Percentiles rank a stretch among this genome's conserved stretches.
These are phyloP conservation scores for Struthidea cinerea DNA, from an alignment of 2,113 vertebrate genomes.

Conservation along the genomic window DNA sequence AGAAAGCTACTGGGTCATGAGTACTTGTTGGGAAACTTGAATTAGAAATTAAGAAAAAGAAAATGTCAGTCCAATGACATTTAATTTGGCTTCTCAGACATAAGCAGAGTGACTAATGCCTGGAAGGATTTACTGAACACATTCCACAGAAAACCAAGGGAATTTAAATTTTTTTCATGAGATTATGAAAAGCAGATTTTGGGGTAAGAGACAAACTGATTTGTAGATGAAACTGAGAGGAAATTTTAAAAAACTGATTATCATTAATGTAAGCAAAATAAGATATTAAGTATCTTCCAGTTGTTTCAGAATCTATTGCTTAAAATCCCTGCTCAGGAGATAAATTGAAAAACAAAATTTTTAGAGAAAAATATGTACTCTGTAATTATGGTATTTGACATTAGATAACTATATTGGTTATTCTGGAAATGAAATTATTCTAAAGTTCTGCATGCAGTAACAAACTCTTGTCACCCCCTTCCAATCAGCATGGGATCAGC, in stretches of 20 bases:
- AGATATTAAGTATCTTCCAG: not conserved
- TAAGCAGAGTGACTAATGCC: not conserved
- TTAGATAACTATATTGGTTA: not conserved
- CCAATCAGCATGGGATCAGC: not conserved
- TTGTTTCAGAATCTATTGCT: not conserved
- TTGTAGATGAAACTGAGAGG: not conserved
- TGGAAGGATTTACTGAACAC: not conserved
- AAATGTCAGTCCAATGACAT: not conserved
- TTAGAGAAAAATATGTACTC: accelerated
- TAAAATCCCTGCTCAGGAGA: not conserved
- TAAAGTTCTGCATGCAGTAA: not conserved
- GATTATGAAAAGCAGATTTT: not conserved
- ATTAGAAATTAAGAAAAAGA: not conserved
- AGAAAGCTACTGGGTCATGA: not conserved
- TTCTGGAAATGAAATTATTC: not conserved
- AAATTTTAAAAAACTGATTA: not conserved
- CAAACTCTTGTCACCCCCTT: not conserved
- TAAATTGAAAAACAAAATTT: not conserved
- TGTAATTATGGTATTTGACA: not conserved
- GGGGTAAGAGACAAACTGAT: not conserved
- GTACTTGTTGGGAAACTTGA: not conserved
- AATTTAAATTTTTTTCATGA: not conserved
- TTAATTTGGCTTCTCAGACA: not conserved
- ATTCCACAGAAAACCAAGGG: not conserved
- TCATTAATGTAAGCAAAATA: not conserved